phyloP scores from a whole-genome alignment of 1,140 invertebrate genomes.

The Branchinecta lindahli region DNA sequence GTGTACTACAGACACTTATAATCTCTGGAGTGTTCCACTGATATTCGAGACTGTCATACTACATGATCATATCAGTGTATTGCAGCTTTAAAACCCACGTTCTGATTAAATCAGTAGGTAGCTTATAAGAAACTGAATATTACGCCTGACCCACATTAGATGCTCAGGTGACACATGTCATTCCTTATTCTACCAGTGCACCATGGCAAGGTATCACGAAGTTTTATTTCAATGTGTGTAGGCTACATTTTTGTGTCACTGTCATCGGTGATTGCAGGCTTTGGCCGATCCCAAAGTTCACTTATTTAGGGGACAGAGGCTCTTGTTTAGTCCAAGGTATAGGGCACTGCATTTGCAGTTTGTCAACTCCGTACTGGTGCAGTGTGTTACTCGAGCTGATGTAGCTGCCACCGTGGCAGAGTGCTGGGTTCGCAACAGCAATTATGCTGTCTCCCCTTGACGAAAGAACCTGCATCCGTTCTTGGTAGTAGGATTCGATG shows the following conservation, averaged over 20 bases:
- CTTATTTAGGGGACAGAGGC: neutral
- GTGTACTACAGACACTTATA: neutral
- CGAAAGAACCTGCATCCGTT: neutral
- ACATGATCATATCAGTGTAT: too few species aligned
- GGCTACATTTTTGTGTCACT: too few species aligned
- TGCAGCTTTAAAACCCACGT: neutral
- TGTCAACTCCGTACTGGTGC: neutral
- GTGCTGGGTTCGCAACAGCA: neutral
- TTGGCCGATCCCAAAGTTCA: too few species aligned
- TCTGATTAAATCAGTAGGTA: neutral
- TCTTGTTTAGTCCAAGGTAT: neutral
- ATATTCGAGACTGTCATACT: too few species aligned
- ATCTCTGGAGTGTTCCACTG: neutral
- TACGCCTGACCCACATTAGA: neutral
- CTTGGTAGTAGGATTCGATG: neutral
- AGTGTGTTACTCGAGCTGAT: neutral
- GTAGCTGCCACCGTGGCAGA: neutral
- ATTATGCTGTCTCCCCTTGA: slow-evolving; percentile 2
- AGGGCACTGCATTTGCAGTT: neutral
- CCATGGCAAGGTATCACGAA: too few species aligned
- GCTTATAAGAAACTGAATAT: neutral
- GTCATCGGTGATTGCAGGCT: too few species aligned
- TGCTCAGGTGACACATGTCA: too few species aligned
- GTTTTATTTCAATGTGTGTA: too few species aligned
- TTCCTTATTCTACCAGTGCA: too few species aligned